phyloP scores from a whole-genome alignment of 2,888 invertebrate species.

The Drosophila anomelani region DNA sequence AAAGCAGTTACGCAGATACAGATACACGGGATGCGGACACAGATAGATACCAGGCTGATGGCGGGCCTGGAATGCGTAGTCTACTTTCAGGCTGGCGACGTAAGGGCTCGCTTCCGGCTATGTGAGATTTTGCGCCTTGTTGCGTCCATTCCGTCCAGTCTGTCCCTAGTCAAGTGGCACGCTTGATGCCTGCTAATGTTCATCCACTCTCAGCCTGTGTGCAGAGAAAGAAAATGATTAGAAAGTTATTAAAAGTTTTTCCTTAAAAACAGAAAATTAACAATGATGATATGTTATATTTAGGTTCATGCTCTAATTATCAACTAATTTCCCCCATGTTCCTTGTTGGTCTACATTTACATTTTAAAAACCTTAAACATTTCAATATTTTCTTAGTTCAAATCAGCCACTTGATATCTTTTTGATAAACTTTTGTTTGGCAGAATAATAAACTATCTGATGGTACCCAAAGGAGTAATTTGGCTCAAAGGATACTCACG shows the following conservation, averaged over 20 bases:
- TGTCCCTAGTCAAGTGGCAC: conserved; percentile 15
- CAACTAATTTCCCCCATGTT: too few relatives aligned
- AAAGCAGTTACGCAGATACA: neutral
- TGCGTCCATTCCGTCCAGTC: conserved; percentile 18
- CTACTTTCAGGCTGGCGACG: conserved; percentile 60
- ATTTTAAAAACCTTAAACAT: too few relatives aligned
- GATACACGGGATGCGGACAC: neutral
- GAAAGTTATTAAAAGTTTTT: neutral
- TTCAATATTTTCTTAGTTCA: too few relatives aligned
- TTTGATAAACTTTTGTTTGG: neutral
- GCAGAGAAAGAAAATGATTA: conserved; percentile 1
- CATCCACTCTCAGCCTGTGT: neutral
- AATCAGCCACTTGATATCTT: neutral
- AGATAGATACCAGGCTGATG: neutral
- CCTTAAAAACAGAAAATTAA: neutral
- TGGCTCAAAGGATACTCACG: neutral
- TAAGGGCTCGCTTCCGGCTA: conserved; percentile 52
- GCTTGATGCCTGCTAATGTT: conserved; percentile 9
- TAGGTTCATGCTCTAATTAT: too few relatives aligned
- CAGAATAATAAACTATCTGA: neutral
- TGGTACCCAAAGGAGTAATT: neutral
- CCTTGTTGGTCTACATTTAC: too few relatives aligned
- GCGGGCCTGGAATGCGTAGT: conserved; percentile 41
- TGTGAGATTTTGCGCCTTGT: conserved; percentile 23
- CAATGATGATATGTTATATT: too few relatives aligned